Evolutionary conservation across 1,140 invertebrate genomes (phyloP).

Genomic region (Stenopsyche tienmushanensis): DNA sequence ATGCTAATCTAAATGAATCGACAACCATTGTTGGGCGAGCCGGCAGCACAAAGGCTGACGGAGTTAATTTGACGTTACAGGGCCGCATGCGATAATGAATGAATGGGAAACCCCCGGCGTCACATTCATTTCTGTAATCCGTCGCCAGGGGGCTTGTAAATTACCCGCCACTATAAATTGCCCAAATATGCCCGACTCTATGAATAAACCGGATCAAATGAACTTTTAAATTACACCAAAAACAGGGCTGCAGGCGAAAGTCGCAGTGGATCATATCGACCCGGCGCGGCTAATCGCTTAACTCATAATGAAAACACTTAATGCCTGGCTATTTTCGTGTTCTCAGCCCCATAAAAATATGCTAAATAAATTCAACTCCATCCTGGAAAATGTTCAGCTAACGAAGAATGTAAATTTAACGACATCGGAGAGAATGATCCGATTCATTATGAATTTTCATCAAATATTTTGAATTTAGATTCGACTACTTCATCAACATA

Average conservation of each 20-base stretch:
- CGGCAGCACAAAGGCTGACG: slow-evolving; percentile 3
- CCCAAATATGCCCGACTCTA: slow-evolving; percentile 5
- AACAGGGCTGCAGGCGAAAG: not conserved
- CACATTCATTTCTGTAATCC: slow-evolving; percentile 29
- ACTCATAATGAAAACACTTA: not conserved
- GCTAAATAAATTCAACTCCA: not conserved
- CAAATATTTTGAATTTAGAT: too few species aligned
- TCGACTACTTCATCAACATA: too few species aligned
- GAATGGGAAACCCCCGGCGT: slow-evolving; percentile 14
- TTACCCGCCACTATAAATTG: slow-evolving; percentile 17
- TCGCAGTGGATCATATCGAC: not conserved
- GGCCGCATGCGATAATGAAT: slow-evolving; percentile 10
- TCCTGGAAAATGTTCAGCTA: too few species aligned
- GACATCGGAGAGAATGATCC: too few species aligned
- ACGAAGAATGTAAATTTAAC: too few species aligned
- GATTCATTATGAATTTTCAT: too few species aligned
- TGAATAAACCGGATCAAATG: not conserved
- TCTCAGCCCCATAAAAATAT: not conserved
- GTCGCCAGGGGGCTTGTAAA: slow-evolving; percentile 10
- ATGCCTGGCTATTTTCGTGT: not conserved
- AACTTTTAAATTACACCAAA: not conserved
- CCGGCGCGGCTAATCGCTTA: not conserved
- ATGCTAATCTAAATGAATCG: slow-evolving; percentile 9
- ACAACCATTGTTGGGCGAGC: slow-evolving; percentile 1
- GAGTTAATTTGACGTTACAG: slow-evolving; percentile 6